Percentiles rank a stretch among this genome's conserved stretches.
Evolutionary conservation across 2,888 invertebrate species (phyloP).

Genomic region (Leucania comma): DNA sequence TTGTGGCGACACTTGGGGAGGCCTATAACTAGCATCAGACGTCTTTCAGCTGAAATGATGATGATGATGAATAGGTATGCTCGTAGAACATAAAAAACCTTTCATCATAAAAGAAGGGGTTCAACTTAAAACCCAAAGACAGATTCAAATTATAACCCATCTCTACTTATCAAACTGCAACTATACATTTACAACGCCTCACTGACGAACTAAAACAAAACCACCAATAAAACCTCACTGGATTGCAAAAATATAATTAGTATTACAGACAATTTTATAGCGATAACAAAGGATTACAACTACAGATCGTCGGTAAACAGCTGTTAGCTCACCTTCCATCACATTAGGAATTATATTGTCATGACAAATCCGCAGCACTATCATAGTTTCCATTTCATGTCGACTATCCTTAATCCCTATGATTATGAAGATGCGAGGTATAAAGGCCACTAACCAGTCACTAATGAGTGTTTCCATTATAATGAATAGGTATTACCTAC

Average conservation of each 20-base stretch:
- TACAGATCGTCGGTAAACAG: background rate
- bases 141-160: too few relatives aligned
- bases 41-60: too few relatives aligned
- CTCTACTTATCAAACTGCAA: too few relatives aligned
- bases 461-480: background rate
- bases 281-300: background rate
- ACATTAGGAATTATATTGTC: conserved; percentile 26
- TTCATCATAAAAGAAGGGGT: too few relatives aligned
- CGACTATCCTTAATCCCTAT: background rate
- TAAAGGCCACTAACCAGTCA: background rate
- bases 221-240: background rate
- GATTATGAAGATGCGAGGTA: conserved; percentile 14
- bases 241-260: background rate
- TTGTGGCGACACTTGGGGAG: too few relatives aligned
- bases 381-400: conserved; percentile 17
- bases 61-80: too few relatives aligned
- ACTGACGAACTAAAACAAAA: too few relatives aligned
- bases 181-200: too few relatives aligned
- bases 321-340: conserved; percentile 26
- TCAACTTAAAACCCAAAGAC: too few relatives aligned
- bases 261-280: background rate
- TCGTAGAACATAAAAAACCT: too few relatives aligned
- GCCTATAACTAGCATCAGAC: too few relatives aligned
- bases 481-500: background rate
- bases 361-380: conserved; percentile 7